Conservation (phyloP, 2,797 vertebrate species). For the Sebastes itinus region DNA sequence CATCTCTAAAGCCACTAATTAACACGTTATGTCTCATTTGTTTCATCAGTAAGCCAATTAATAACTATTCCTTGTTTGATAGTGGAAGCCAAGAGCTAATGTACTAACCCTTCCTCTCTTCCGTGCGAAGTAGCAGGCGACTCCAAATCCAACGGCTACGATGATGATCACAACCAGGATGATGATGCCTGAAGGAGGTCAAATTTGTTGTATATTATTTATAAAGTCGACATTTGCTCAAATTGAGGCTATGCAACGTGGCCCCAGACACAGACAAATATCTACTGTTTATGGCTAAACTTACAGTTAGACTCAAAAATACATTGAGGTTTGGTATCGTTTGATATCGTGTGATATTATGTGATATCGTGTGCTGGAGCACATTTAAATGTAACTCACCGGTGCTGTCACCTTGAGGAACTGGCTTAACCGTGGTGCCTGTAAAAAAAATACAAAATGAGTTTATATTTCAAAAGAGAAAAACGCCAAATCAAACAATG, state of each 20-base stretch:
- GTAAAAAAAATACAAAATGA: not conserved
- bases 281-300: not conserved
- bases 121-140: conserved; percentile 32
- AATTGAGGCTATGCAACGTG: not conserved
- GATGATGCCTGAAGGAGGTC: conserved; percentile 51
- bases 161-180: conserved; percentile 57
- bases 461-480: not conserved
- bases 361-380: not conserved
- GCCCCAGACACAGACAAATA: not conserved
- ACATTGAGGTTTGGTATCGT: not conserved
- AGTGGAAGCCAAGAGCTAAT: not conserved
- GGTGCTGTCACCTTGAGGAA: rapidly evolving
- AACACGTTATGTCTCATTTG: not conserved
- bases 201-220: not conserved
- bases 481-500: not conserved
- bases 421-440: rapidly evolving
- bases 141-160: not conserved
- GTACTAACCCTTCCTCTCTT: conserved; percentile 67
- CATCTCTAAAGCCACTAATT: not conserved
- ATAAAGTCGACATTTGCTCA: not conserved
- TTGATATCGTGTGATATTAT: not conserved
- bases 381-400: conserved; percentile 47
- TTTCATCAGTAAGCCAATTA: not conserved
- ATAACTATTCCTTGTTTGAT: not conserved
- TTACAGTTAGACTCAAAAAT: not conserved